phyloP scores from a whole-genome alignment of 2,797 vertebrate genomes.

The Pseudochromis fuscus region DNA sequence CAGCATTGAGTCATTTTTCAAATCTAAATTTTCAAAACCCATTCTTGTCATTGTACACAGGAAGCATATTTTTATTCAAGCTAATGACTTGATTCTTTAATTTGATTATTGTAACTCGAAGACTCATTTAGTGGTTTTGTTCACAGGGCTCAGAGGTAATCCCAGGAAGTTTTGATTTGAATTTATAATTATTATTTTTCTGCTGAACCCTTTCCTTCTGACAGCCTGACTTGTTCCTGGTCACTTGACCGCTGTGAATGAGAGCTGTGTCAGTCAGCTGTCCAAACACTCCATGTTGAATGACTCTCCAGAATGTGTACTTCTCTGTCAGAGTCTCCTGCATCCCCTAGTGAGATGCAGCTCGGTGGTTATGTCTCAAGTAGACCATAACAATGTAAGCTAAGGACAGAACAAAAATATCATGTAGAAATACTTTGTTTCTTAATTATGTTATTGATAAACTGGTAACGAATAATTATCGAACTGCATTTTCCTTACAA shows the following conservation, averaged over 20 bases:
- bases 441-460: neutral
- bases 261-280: conserved; percentile 77
- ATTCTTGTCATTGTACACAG: neutral
- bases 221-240: conserved; percentile 51
- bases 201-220: conserved; percentile 32
- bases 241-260: conserved; percentile 71
- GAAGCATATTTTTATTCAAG: conserved; percentile 2
- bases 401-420: neutral
- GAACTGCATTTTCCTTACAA: neutral
- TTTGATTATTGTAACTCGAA: conserved; percentile 3
- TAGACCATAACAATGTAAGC: conserved; percentile 7
- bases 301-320: conserved; percentile 70
- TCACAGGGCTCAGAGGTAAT: conserved; percentile 9
- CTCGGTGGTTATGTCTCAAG: conserved; percentile 23
- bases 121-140: neutral
- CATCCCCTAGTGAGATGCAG: conserved; percentile 45
- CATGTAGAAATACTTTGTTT: neutral
- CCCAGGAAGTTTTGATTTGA: neutral
- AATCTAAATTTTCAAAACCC: conserved; percentile 16
- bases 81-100: neutral
- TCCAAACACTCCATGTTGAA: conserved; percentile 77
- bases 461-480: neutral
- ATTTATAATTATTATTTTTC: neutral
- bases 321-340: conserved; percentile 64
- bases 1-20: conserved; percentile 33